Evolutionary conservation across 2,113 vertebrate genomes (phyloP).

Genomic region (Nibea albiflora): DNA sequence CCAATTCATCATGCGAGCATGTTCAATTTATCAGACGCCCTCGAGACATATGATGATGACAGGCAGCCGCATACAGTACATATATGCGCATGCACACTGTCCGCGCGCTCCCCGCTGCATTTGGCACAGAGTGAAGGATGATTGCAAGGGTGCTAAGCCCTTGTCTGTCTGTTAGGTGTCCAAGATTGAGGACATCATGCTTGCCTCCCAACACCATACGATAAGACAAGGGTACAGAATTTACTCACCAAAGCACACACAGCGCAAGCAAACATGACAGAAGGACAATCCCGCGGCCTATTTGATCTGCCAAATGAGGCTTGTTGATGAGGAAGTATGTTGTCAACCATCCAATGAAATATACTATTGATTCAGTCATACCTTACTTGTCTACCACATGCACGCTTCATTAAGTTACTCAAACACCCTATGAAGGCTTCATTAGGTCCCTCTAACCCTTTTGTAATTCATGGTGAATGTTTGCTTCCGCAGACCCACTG

Average conservation of each 20-base stretch:
- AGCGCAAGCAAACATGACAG: constrained; percentile 14
- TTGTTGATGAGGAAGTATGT: constrained; percentile 30
- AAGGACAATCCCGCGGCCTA: constrained; percentile 1
- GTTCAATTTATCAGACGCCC: constrained; percentile 65
- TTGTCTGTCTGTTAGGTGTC: constrained; percentile 24
- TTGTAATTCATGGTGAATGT: constrained; percentile 60
- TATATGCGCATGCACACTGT: neutral
- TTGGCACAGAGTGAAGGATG: constrained; percentile 24
- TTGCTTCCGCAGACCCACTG: constrained; percentile 31
- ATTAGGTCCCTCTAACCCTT: constrained; percentile 36
- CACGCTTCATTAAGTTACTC: constrained; percentile 49
- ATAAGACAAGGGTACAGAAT: constrained; percentile 7
- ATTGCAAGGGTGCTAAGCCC: constrained; percentile 17
- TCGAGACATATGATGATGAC: constrained; percentile 55
- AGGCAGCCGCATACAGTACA: constrained; percentile 24
- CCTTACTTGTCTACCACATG: constrained; percentile 23
- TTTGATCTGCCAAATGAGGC: constrained; percentile 31
- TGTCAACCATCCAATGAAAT: constrained; percentile 37
- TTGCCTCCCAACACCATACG: neutral
- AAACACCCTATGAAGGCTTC: constrained; percentile 57
- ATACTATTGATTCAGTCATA: constrained; percentile 59
- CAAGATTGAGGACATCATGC: constrained; percentile 19
- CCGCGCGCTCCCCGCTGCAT: neutral
- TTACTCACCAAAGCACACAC: constrained; percentile 4
- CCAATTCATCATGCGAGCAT: constrained; percentile 65